Evolutionary conservation across 2,888 invertebrate genomes (phyloP), one percentile per base, ranked within the genome.

Genomic region (Andrena trimmerana): DNA sequence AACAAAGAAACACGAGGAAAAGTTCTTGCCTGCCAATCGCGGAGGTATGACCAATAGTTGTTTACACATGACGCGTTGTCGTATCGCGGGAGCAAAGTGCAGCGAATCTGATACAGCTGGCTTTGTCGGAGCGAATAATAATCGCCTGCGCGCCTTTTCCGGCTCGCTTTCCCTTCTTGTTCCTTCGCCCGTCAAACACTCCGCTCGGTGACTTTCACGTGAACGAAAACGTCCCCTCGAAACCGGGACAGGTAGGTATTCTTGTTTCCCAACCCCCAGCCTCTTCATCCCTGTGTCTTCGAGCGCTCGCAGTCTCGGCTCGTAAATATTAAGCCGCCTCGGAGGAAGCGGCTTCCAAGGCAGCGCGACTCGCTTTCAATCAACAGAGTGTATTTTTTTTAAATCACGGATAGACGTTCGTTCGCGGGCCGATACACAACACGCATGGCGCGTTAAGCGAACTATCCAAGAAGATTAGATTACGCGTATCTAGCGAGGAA

Each of bases 401-500:
- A 13, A 1, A 8, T 13, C 16, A 29, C 20, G n/a, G 6, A 3
- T 3, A 60, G 8, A 2, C 29, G 10, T 31, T 27, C 4, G 13
- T 1, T 10, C 20, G 42, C 4, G 8, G 27, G n/a, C 42, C n/a
- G 70, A 76, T 63, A 63, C 54, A 27, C 27, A n/a, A 20, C 20
- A 0, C 54, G 31, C 7, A 29, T 33, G 29, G 2, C 10, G 10
- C 59, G 33, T 4, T 54, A 36, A 66, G 31, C 62, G 62, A 54
- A 16, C 6, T 52, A 42, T 6, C 7, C 10, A 13, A 7, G n/a
- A 0, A 31, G 69, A 80, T 76, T 76, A 80, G 79, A 80, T 76
- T n/a, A 50, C 50, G 10, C 59, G 54, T 76, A 74, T 66, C 76
- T 20, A 20, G 20, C 13, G 7, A 13, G 33, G 50, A 70, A 71